Evolutionary conservation across 2,797 vertebrate genomes (phyloP).

Genomic region (Eulemur mongoz): DNA sequence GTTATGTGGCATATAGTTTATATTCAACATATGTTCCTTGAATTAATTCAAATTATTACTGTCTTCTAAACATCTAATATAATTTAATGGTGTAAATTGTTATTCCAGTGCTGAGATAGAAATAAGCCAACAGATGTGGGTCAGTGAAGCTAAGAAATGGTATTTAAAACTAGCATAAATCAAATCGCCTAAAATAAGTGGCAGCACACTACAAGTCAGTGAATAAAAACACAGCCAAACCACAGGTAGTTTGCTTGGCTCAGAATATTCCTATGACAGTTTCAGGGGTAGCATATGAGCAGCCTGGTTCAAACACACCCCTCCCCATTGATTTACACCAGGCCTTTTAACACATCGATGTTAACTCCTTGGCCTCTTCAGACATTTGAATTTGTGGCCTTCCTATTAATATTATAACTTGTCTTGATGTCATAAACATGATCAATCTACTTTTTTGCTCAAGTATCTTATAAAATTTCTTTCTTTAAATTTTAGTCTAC

Average conservation of each 20-base stretch:
- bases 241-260: neutral
- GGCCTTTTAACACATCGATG: neutral
- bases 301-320: neutral
- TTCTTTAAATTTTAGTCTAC: neutral
- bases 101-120: constrained; percentile 45
- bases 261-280: neutral
- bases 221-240: constrained; percentile 40
- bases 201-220: constrained; percentile 34
- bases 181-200: constrained; percentile 49
- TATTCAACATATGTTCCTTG: constrained; percentile 42
- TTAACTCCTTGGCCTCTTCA: neutral
- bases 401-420: neutral
- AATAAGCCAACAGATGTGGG: constrained; percentile 46
- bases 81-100: constrained; percentile 59
- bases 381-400: neutral
- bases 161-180: constrained; percentile 59
- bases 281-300: neutral
- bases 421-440: neutral
- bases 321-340: neutral
- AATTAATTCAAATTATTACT: constrained; percentile 56
- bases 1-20: constrained; percentile 9
- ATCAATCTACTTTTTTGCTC: neutral
- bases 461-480: neutral
- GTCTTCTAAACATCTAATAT: constrained; percentile 53
- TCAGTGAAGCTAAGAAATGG: constrained; percentile 48